Evolutionary conservation across 2,797 vertebrate genomes (phyloP).

Genomic region (Okamejei kenojei): DNA sequence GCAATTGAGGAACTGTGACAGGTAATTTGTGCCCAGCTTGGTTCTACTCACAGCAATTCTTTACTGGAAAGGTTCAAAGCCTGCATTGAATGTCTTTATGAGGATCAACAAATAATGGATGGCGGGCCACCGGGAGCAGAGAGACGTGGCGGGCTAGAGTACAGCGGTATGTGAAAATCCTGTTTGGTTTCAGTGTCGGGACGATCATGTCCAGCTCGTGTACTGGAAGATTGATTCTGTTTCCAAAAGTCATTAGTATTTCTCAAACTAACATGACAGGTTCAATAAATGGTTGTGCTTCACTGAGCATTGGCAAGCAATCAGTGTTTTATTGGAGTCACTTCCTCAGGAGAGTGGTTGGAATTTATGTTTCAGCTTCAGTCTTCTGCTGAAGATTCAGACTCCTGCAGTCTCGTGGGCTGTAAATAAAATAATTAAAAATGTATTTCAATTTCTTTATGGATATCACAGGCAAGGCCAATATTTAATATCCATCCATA

Average conservation of each 20-base stretch:
- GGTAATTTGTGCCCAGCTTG: neutral
- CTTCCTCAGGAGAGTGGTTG: neutral
- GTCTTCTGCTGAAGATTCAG: neutral
- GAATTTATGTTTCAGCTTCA: neutral
- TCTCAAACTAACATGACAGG: constrained; percentile 1
- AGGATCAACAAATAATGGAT: neutral
- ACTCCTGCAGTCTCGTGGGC: neutral
- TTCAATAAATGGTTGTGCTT: neutral
- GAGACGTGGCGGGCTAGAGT: neutral
- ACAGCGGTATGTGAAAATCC: neutral
- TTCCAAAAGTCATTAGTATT: constrained; percentile 4
- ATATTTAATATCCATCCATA: too few relatives aligned
- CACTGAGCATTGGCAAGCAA: neutral
- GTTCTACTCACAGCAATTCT: neutral
- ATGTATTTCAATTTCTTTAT: too few relatives aligned
- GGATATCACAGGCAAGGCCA: too few relatives aligned
- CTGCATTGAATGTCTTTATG: neutral
- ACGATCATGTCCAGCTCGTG: neutral
- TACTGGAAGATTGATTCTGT: constrained; percentile 16
- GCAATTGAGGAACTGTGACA: neutral
- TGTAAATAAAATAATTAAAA: too few relatives aligned
- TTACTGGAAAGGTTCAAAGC: neutral
- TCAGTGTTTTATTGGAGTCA: neutral
- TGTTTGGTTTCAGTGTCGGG: neutral
- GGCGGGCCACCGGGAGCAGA: neutral